These are phyloP conservation scores for Protosalanx chinensis DNA, from an alignment of 2,797 vertebrate species.

Conservation along the genomic window DNA sequence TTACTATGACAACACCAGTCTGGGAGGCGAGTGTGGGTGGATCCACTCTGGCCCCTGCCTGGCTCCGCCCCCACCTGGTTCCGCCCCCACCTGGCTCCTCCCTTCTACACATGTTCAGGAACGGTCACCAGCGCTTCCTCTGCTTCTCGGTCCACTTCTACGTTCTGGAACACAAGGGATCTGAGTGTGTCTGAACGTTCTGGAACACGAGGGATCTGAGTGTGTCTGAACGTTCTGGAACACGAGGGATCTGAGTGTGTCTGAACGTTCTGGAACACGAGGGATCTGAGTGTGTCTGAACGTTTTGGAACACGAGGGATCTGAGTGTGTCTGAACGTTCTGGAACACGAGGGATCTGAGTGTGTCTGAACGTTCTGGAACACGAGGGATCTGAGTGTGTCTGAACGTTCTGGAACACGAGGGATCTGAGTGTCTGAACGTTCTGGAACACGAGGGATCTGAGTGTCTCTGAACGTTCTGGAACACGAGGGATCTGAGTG, in stretches of 20 bases:
- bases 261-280: too few species aligned
- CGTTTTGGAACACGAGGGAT: constrained; percentile 55
- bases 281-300: constrained; percentile 18
- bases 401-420: constrained; percentile 61
- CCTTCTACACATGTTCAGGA: constrained; percentile 50
- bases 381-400: background rate
- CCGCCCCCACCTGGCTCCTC: background rate
- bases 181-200: background rate
- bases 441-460: background rate
- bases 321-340: background rate
- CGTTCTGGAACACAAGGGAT: constrained; percentile 54
- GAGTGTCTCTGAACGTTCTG: background rate
- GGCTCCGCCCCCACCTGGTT: background rate
- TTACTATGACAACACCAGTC: too few species aligned
- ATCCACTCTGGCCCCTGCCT: too few species aligned
- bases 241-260: background rate
- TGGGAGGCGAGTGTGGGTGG: too few species aligned
- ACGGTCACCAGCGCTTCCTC: constrained; percentile 67
- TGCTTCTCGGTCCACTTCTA: constrained; percentile 65
- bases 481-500: background rate
- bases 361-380: background rate
- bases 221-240: background rate
- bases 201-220: background rate
- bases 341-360: background rate
- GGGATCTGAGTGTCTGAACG: too few species aligned